Evolutionary conservation across 2,797 vertebrate species (phyloP).

Genomic region (Discoglossus pictus): DNA sequence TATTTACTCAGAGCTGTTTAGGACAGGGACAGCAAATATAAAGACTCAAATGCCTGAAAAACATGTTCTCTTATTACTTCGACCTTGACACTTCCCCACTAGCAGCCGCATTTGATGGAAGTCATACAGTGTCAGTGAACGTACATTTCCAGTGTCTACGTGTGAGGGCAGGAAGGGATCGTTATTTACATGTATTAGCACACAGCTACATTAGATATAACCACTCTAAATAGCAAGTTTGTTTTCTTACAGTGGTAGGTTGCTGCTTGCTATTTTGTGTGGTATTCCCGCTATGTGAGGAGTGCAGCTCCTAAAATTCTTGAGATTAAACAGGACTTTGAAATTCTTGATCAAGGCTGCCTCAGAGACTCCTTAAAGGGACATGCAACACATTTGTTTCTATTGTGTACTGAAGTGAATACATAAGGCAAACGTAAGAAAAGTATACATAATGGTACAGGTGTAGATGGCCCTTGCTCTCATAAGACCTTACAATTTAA

Average conservation of each 20-base stretch:
- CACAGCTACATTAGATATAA: not conserved
- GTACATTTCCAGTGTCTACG: too few species aligned
- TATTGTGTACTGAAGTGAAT: too few species aligned
- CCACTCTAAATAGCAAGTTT: not conserved
- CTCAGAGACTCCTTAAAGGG: too few species aligned
- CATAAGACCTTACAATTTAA: too few species aligned
- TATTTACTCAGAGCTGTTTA: slow-evolving; percentile 32
- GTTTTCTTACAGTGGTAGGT: not conserved
- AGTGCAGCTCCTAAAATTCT: slow-evolving; percentile 39
- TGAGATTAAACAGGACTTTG: slow-evolving; percentile 36
- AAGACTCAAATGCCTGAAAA: slow-evolving; percentile 17
- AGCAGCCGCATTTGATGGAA: not conserved
- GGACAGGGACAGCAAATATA: slow-evolving; percentile 30
- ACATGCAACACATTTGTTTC: too few species aligned
- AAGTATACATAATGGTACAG: too few species aligned
- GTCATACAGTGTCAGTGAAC: not conserved
- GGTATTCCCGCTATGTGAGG: slow-evolving; percentile 45
- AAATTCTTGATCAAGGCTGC: slow-evolving; percentile 2
- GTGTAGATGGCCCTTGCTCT: too few species aligned
- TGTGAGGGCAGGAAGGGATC: slow-evolving; percentile 1
- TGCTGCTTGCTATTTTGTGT: slow-evolving; percentile 17
- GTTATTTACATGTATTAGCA: not conserved
- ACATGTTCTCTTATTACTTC: slow-evolving; percentile 29
- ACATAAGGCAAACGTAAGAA: too few species aligned
- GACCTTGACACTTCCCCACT: slow-evolving; percentile 30